Evolutionary conservation across 2,888 invertebrate genomes (phyloP), one percentile per base, ranked within the genome.

Genomic region (Sarcophaga carnaria): DNA sequence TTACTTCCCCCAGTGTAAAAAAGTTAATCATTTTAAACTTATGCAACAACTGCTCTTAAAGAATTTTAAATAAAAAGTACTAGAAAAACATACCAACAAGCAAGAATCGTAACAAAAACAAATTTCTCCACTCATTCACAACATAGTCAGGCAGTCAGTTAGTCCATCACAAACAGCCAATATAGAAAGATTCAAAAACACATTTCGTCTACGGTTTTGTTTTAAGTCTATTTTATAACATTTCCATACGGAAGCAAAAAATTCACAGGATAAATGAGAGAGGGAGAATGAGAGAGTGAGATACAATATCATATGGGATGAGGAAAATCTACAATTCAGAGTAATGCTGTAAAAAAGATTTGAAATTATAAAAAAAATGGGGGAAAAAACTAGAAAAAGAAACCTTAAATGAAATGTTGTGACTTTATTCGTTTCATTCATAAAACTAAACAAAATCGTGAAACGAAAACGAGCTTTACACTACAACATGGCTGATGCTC

Each of bases 401-500:
- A 25, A 27, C n/a, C 17, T n/a, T 59, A 0, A 20, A 67, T 78
- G 25, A 77, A 74, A 67, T 54, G 67, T 67, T 83, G 62, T 67
- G 62, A 78, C 54, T 85, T 66, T 64, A 81, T 80, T 80, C 72
- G 67, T 3, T 85, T 81, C 85, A 85, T 85, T 85, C 81, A 85
- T 82, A 82, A 85, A 85, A 85, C 63, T 62, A 60, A 80, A 80
- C 20, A 80, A 80, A 78, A 81, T 78, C 77, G 81, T 85, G 74
- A 45, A 76, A 74, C 64, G 78, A 81, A 85, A 85, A 69, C 59
- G 67, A 59, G 74, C 25, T 25, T 3, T 25, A 3, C 25, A 0
- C 4, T 27, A 27, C 4, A 0, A 4, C 77, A 69, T 72, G 47
- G 27, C 67, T 22, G 47, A 37, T 27, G 49, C 49, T 14, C 14